Percentiles rank a stretch among this genome's conserved stretches.
Evolutionary conservation across 2,113 vertebrate genomes (phyloP).

Genomic region (Piprites chloris): DNA sequence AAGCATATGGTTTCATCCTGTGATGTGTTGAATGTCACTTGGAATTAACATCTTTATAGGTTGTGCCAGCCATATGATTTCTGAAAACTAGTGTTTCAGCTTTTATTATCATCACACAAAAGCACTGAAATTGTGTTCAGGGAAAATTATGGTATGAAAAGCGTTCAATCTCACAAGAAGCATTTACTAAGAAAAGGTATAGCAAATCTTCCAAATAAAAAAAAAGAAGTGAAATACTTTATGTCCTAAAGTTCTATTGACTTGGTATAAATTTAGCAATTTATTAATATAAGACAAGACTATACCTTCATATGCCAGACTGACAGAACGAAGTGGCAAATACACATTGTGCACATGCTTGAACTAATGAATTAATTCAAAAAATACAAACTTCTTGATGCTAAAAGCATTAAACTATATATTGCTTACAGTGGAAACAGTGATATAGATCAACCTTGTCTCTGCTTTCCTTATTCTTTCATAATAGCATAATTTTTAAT

Average conservation of each 20-base stretch:
- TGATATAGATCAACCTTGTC: not conserved
- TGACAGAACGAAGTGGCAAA: not conserved
- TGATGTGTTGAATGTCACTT: not conserved
- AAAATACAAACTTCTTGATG: not conserved
- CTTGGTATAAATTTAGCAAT: not conserved
- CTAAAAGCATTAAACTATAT: not conserved
- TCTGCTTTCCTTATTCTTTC: not conserved
- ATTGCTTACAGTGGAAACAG: not conserved
- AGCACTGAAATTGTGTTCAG: not conserved
- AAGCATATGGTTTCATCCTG: not conserved
- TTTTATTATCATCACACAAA: constrained; percentile 32
- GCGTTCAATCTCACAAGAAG: not conserved
- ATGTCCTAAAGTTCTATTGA: not conserved
- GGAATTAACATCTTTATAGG: not conserved
- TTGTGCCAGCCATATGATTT: constrained; percentile 1
- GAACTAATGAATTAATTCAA: not conserved
- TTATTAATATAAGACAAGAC: not conserved
- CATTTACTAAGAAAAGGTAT: not conserved
- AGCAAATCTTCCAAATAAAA: not conserved
- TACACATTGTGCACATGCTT: not conserved
- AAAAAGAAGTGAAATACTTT: not conserved
- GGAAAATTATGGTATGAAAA: not conserved
- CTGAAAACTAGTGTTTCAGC: constrained; percentile 10
- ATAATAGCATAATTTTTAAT: not conserved
- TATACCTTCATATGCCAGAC: not conserved